Evolutionary conservation across 1,140 invertebrate genomes (phyloP), one percentile per base, ranked within the genome.

Genomic region (Drosophila nannoptera): DNA sequence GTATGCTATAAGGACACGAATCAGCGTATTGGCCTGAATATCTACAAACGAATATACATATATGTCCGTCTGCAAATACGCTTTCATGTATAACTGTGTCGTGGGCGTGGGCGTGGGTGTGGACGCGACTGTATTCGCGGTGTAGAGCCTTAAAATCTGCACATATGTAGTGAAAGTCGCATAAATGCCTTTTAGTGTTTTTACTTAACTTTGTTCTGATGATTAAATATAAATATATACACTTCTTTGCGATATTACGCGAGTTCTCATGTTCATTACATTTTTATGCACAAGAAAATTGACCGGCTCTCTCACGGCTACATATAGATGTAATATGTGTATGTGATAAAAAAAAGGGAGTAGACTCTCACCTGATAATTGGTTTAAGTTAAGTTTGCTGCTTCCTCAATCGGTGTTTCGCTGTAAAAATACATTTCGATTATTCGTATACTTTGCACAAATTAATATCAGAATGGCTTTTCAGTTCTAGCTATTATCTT

Each of bases 81-180:
- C 22, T 22, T 22, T 22, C 22, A 22, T 22, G 22, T 22, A 22
- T 22, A 22, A 22, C 22, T 3, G 22, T 22, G 22, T 22, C 3
- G 22, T 22, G 16, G 35, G 38, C 43, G 45, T 48, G 45, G 40
- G 59, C 56, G 53, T 73, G 61, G 68, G 54, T 73, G 67, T 64
- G 67, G 76, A 49, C 61, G 46, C 56, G 54, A 73, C 63, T 62
- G 32, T 38, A 32, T 38, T 69, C 42, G 77, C 73, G 59, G 77
- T 81, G 61, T 81, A 81, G 69, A 81, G 65, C 81, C 77, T 45
- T 36, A 75, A 75, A 69, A 63, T 35, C 38, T 70, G 67, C 67
- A 63, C 16, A 16, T 22, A 29, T 31, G 60, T 31, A 12, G n/a
- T n/a, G 11, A 38, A 40, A 36, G 31, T 35, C 40, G n/a, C 4